Conservation (phyloP, 1,140 invertebrate species). For the Drosophila santomea region DNA sequence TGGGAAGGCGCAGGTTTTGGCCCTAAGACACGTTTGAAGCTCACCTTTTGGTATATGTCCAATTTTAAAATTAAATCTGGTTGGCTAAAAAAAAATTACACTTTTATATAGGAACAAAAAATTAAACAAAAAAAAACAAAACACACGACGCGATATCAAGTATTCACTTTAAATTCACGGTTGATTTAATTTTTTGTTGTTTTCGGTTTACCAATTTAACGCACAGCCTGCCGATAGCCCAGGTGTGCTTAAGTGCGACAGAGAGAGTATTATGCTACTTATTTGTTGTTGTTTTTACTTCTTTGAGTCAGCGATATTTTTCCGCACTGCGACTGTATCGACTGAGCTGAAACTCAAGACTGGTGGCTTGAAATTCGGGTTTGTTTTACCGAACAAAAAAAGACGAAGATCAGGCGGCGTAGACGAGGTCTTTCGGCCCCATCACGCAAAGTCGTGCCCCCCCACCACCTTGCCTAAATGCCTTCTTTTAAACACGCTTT, state of each 20-base stretch:
- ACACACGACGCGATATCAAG: constrained; percentile 7
- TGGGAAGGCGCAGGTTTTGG: constrained; percentile 31
- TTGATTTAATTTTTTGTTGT: constrained; percentile 45
- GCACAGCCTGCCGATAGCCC: constrained; percentile 64
- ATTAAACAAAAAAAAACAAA: constrained; percentile 15
- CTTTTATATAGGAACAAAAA: constrained; percentile 25
- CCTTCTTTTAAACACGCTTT: background rate
- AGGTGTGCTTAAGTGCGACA: constrained; percentile 10
- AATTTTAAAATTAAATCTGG: constrained; percentile 39
- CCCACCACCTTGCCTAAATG: background rate
- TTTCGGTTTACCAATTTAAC: constrained; percentile 74
- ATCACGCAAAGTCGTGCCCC: constrained; percentile 15
- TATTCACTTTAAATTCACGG: constrained; percentile 2
- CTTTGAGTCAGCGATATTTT: constrained; percentile 11
- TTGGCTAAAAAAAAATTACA: constrained; percentile 20
- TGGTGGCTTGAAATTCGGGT: constrained; percentile 41
- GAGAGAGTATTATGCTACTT: background rate
- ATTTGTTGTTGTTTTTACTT: constrained; percentile 4
- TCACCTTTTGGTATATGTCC: constrained; percentile 28
- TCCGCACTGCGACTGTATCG: constrained; percentile 51
- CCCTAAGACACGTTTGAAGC: constrained; percentile 21
- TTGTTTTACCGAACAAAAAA: constrained; percentile 1
- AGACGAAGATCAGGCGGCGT: constrained; percentile 3
- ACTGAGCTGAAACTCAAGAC: constrained; percentile 68
- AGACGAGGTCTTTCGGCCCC: constrained; percentile 13